Evolutionary conservation across 2,113 vertebrate genomes (phyloP).

Genomic region (Asarcornis scutulata): DNA sequence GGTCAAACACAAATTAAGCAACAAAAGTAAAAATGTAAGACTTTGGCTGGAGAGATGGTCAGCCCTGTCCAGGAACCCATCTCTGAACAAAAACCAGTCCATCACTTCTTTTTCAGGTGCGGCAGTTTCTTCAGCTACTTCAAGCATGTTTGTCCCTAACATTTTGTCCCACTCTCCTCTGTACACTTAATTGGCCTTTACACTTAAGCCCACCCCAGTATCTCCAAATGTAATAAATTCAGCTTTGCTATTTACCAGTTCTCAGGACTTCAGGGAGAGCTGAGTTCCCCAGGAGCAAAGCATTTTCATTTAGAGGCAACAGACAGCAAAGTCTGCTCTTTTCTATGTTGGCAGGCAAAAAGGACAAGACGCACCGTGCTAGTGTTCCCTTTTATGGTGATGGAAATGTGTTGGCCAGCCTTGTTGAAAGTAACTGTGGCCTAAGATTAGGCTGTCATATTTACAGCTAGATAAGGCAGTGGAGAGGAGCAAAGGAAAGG

Average conservation of each 20-base stretch:
- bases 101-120: background rate
- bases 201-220: background rate
- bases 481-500: background rate
- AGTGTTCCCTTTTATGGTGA: background rate
- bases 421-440: background rate
- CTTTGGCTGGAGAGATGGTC: background rate
- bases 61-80: background rate
- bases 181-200: conserved; percentile 34
- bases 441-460: background rate
- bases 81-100: background rate
- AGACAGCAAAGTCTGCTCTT: background rate
- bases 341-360: background rate
- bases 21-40: background rate
- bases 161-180: conserved; percentile 7
- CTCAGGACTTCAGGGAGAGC: background rate
- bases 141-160: background rate
- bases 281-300: background rate
- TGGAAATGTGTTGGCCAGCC: background rate
- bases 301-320: background rate
- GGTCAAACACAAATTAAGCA: background rate
- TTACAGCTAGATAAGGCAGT: background rate
- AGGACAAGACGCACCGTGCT: accelerated
- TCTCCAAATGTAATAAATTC: background rate
- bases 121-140: background rate
- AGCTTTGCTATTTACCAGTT: conserved; percentile 23